Evolutionary conservation across 2,113 vertebrate species (phyloP), one percentile per base, ranked within the genome.

Genomic region (Eudyptes chrysolophus): DNA sequence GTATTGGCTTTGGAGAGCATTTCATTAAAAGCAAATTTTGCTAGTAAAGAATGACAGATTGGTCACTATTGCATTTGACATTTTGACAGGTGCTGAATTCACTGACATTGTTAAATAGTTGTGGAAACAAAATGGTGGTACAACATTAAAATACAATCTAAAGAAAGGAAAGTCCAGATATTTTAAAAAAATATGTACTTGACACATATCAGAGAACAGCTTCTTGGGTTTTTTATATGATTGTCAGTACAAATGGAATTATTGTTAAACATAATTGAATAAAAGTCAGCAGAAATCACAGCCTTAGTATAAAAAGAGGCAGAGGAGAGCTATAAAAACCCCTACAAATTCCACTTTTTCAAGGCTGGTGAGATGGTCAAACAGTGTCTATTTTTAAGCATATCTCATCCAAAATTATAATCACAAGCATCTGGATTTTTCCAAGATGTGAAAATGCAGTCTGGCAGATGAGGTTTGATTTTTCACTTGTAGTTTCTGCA

Each of bases 341-440:
- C 7, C 25, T 44, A 32, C 16, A 62, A 70, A 66, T 62, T 74
- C 3, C 1, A 24, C 44, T 69, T 78, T 62, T 94, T 81, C 46
- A 69, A 32, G 24, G 54, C 24, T 72, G 42, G 29, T 94, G 80
- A 92, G 65, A 66, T 44, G 44, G 69, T 52, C 55, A 92, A 72
- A 40, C 68, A 42, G 32, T 76, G 22, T 65, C 62, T 85, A 19
- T 70, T 87, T 94, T 66, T 81, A 69, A 86, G 62, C 5, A 4
- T 36, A 51, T 58, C 13, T 87, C n/a, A 49, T 96, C 57, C 51
- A 83, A 88, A 97, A 94, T 87, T 72, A 94, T 90, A 95, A 95
- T 90, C 19, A 75, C 40, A 86, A 48, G 4, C 66, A 57, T 90
- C 14, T 38, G 78, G 10, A 71, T 95, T 85, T 91, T 95, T 98